Percentiles rank a stretch among this genome's conserved stretches.
Evolutionary conservation across 2,797 vertebrate species (phyloP).

Genomic region (Rhincodon typus): DNA sequence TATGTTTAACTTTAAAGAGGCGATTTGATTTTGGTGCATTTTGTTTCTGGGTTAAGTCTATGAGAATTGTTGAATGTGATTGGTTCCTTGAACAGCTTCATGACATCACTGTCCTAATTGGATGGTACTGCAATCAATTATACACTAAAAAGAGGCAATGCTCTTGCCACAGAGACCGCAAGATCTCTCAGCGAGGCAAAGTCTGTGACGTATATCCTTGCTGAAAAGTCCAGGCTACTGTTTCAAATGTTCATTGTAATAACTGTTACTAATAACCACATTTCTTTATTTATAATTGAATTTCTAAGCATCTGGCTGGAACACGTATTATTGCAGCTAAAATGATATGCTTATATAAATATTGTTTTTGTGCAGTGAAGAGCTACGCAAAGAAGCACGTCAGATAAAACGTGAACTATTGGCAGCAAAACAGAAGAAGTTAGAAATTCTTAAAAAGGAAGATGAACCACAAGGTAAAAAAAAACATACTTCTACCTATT

Average conservation of each 20-base stretch:
- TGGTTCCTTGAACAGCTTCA: neutral
- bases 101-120: neutral
- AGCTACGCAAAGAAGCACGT: constrained; percentile 82
- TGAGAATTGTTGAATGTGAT: neutral
- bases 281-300: constrained; percentile 44
- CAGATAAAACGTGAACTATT: constrained; percentile 86
- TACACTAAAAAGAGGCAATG: neutral
- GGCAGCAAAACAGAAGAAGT: constrained; percentile 82
- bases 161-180: neutral
- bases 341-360: constrained; percentile 44
- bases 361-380: constrained; percentile 68
- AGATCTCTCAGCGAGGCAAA: neutral
- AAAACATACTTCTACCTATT: neutral
- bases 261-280: constrained; percentile 36
- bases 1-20: no score
- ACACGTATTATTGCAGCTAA: constrained; percentile 42
- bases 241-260: neutral
- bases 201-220: neutral
- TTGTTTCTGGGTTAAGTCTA: no score
- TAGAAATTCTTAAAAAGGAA: constrained; percentile 60
- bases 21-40: no score
- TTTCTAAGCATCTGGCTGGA: constrained; percentile 42
- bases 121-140: neutral
- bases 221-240: neutral
- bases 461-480: constrained; percentile 68